These are phyloP conservation scores for Strigops habroptila DNA, from an alignment of 2,113 vertebrate genomes.

Conservation along the genomic window DNA sequence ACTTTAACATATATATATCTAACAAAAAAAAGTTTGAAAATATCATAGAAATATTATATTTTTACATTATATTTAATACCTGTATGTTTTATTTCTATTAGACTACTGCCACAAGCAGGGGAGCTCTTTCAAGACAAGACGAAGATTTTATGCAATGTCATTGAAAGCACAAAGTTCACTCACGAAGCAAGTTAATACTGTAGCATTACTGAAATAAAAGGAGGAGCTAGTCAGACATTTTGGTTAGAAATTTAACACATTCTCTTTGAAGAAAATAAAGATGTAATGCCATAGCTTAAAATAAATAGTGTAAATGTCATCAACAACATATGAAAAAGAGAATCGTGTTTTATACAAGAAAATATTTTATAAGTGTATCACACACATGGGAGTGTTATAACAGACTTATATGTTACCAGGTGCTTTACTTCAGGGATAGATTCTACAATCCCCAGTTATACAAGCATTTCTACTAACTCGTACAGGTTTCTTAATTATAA, in stretches of 20 bases:
- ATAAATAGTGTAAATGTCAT: conserved; percentile 69
- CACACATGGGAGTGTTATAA: not conserved
- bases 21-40: not conserved
- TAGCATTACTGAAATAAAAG: conserved; percentile 60
- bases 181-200: conserved; percentile 35
- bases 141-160: conserved; percentile 15
- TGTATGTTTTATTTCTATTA: conserved; percentile 63
- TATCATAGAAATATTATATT: not conserved
- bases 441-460: not conserved
- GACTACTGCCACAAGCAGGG: conserved; percentile 53
- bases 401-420: not conserved
- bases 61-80: conserved; percentile 36
- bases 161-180: conserved; percentile 62
- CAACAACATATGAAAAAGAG: not conserved
- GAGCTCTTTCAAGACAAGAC: conserved; percentile 31
- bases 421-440: not conserved
- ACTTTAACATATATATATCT: not conserved
- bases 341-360: conserved; percentile 2
- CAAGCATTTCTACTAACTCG: not conserved
- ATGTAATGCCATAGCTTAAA: conserved; percentile 48
- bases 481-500: not conserved
- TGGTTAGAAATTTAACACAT: conserved; percentile 49
- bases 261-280: conserved; percentile 59
- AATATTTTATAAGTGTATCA: not conserved
- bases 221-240: conserved; percentile 33